Evolutionary conservation across 1,140 invertebrate genomes (phyloP).

Genomic region (Xylocopa sonorina): DNA sequence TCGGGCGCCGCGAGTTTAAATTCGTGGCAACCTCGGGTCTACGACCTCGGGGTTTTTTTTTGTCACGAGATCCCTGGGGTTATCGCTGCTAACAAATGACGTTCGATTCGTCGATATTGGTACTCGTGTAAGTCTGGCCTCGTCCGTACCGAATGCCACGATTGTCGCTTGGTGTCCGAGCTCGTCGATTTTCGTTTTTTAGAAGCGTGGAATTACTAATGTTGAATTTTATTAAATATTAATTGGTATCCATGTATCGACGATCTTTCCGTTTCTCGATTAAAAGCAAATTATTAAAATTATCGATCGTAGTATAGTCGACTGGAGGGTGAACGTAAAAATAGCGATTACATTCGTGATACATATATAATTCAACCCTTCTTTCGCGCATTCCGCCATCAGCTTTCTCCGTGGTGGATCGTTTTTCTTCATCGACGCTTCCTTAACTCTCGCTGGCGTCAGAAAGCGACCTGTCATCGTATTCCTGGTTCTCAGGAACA

Average conservation of each 20-base stretch:
- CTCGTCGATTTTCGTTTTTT: too few relatives aligned
- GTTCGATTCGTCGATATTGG: neutral
- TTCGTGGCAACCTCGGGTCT: neutral
- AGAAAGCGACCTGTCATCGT: conserved; percentile 43
- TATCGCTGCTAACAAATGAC: neutral
- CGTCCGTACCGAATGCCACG: neutral
- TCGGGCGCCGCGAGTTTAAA: too few relatives aligned
- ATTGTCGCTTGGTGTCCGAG: too few relatives aligned
- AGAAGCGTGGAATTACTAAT: too few relatives aligned
- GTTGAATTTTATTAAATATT: too few relatives aligned
- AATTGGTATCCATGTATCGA: too few relatives aligned
- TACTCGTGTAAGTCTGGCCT: neutral
- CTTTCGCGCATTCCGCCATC: conserved; percentile 36
- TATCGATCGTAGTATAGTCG: too few relatives aligned
- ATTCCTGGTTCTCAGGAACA: conserved; percentile 30
- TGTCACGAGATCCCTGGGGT: neutral
- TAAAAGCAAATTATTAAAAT: too few relatives aligned
- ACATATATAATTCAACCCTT: conserved; percentile 16
- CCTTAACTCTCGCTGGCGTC: conserved; percentile 25
- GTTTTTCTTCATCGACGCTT: conserved; percentile 57
- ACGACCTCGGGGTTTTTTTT: neutral
- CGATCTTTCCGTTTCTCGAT: too few relatives aligned
- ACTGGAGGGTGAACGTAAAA: too few relatives aligned
- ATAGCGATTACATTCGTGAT: too few relatives aligned
- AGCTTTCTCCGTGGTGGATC: conserved; percentile 47